Evolutionary conservation across 2,888 invertebrate species (phyloP), one percentile per base, ranked within the genome.

Genomic region (Leucoptera coffeella): DNA sequence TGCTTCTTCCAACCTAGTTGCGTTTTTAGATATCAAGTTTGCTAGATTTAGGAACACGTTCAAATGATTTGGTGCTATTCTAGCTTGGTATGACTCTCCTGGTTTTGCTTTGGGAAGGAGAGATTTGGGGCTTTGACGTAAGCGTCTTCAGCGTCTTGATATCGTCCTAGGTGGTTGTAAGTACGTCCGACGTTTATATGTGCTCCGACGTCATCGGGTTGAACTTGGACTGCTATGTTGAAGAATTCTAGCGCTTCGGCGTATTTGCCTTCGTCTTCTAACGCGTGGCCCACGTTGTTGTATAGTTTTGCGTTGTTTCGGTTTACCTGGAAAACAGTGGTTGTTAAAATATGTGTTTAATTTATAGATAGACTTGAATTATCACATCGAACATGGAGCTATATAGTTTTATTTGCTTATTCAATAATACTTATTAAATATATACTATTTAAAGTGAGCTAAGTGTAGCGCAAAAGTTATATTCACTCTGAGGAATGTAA

Each of bases 101-200:
- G 91, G 87, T 45, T 91, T 90, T 0, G 91, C 88, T 57, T 90
- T 88, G 1, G 92, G 93, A 28, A 93, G 72, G 12, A 93, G 62
- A 5, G 88, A 86, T 52, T 93, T 93, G 1, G n/a, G n/a, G 93
- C 93, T 57, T 78, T 83, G 26, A 90, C 75, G 53, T 94, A 96
- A 2, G 94, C 93, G 38, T 85, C 83, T 64, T 96, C 95, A 0
- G 96, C 95, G 53, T 93, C 89, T 40, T 61, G 60, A 35, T 55
- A 61, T 26, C 41, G 40, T 10, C 91, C 88, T 34, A 96, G 65
- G 49, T 92, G 90, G 58, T 92, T 94, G 59, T 87, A 92, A 0
- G 95, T 94, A 34, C 96, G 74, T 9, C 95, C 96, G 4, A 96
- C 95, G 61, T 96, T 96, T 40, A 96, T 95, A 53, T 95, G 93